Evolutionary conservation across 2,797 vertebrate genomes (phyloP), one percentile per base, ranked within the genome.

Genomic region (Clarias laeviceps): DNA sequence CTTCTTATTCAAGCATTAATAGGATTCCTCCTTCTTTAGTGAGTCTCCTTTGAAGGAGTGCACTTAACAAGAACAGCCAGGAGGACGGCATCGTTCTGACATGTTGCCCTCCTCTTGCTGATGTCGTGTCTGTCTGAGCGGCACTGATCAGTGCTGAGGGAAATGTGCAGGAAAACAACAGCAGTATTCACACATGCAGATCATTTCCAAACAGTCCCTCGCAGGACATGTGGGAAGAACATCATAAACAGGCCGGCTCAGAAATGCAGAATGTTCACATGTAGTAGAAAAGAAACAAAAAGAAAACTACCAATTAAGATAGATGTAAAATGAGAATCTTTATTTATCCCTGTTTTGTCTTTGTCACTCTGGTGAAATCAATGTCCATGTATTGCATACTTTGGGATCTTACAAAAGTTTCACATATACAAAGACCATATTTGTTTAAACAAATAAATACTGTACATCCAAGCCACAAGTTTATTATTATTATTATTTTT

Each of bases 131-230:
- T 17, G 76, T 80, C 68, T 73, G 73, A 50, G 62, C 66, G 54
- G 83, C 62, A 17, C 66, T 62, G 45, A 56, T 84, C 82, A 77
- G 69, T 73, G n/a, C 66, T 40, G 50, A 61, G 29, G 74, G 73
- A 77, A 50, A 62, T 27, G 65, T 32, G 1, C 59, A 62, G 72
- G 66, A 61, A 86, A 88, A 89, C 89, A 89, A 90, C 86, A 76
- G 86, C 65, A 76, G 85, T 87, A 88, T 89, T 90, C 89, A 89
- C 84, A 70, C 66, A 83, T 76, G 57, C 65, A 66, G 56, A 70
- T 54, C 81, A 82, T 65, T 78, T 66, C 34, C 84, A 80, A 69
- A 77, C 66, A 85, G 70, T 50, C 64, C 57, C 32, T 73, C 57
- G 64, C 79, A 83, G 84, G 85, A 89, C 80, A 59, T 82, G 73